Conservation (phyloP, 1,140 invertebrate genomes). For the Luehdorfia chinensis region DNA sequence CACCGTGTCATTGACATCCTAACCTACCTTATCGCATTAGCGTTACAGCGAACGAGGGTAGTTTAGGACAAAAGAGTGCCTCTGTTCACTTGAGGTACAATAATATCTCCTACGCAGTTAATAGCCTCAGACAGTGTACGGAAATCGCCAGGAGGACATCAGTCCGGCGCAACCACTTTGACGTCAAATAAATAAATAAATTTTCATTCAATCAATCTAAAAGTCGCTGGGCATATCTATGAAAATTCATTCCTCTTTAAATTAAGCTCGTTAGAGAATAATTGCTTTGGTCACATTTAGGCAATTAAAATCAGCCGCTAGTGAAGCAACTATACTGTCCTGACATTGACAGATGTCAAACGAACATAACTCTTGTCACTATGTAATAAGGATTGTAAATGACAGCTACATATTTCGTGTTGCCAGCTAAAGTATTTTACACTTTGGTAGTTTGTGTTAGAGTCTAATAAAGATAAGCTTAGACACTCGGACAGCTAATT, state of each 20-base stretch:
- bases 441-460: slow-evolving; percentile 11
- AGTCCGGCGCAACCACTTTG: no score
- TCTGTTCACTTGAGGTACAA: no score
- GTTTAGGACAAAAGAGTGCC: no score
- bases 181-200: slow-evolving; percentile 9
- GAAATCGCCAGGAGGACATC: no score
- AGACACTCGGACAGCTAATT: slow-evolving; percentile 9
- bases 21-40: no score
- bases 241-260: slow-evolving; percentile 19
- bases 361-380: slow-evolving; percentile 7
- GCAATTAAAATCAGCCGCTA: slow-evolving; percentile 22
- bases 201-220: slow-evolving; percentile 6
- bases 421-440: slow-evolving; percentile 15
- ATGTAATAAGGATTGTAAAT: slow-evolving; percentile 7
- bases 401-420: slow-evolving; percentile 12
- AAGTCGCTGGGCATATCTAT: slow-evolving; percentile 9
- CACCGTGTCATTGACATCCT: no score
- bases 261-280: slow-evolving; percentile 24
- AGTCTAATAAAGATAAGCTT: neutral
- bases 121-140: no score
- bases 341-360: slow-evolving; percentile 19
- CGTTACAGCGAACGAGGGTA: no score
- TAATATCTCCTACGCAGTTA: no score
- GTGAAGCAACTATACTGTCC: slow-evolving; percentile 13
- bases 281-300: slow-evolving; percentile 27